phyloP scores from a whole-genome alignment of 2,797 vertebrate genomes.

The Eulemur albifrons region DNA sequence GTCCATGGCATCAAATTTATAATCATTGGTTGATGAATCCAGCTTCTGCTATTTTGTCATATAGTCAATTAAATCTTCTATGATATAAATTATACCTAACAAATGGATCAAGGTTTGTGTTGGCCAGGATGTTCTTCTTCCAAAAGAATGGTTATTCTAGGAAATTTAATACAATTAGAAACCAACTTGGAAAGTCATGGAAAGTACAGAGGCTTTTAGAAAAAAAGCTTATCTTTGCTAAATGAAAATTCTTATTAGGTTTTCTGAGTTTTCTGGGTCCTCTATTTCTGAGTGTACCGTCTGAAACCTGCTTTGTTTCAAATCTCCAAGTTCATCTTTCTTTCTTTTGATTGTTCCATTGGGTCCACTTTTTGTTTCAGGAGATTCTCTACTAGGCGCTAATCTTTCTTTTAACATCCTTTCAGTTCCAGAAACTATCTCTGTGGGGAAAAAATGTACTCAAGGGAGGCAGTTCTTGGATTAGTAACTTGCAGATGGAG shows the following conservation, averaged over 20 bases:
- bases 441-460: constrained; percentile 42
- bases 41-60: not conserved
- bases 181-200: not conserved
- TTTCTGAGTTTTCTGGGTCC: not conserved
- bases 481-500: constrained; percentile 70
- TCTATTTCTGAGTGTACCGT: not conserved
- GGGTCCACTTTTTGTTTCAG: constrained; percentile 59
- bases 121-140: not conserved
- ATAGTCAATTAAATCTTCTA: not conserved
- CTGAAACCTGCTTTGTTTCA: constrained; percentile 43
- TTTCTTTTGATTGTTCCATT: constrained; percentile 49
- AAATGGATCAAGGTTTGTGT: not conserved
- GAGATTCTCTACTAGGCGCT: constrained; percentile 44
- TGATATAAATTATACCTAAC: not conserved
- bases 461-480: constrained; percentile 64
- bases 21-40: not conserved
- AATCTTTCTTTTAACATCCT: constrained; percentile 66
- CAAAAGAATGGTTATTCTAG: not conserved
- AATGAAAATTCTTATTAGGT: constrained; percentile 19
- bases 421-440: constrained; percentile 62
- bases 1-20: not conserved
- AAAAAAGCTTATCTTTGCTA: not conserved
- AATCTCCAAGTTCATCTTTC: constrained; percentile 31
- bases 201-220: not conserved
- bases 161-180: constrained; percentile 14